Evolutionary conservation across 2,888 invertebrate genomes (phyloP).

Genomic region (Idaea aversata): DNA sequence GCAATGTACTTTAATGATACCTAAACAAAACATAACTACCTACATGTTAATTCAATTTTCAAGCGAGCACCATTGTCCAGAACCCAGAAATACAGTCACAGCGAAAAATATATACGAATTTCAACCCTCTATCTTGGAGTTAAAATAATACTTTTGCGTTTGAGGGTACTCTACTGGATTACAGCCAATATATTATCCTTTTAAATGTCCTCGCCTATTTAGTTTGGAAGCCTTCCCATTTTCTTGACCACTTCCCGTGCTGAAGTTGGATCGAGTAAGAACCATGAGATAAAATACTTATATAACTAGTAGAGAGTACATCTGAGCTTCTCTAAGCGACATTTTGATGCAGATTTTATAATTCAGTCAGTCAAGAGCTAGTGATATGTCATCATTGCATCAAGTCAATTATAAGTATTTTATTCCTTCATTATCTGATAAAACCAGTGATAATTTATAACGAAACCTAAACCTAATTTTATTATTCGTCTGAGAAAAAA

Average conservation of each 20-base stretch:
- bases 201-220: conserved; percentile 30
- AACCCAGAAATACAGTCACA: neutral
- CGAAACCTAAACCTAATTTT: too few relatives aligned
- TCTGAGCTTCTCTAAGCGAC: neutral
- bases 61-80: neutral
- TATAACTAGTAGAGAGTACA: neutral
- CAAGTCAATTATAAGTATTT: too few relatives aligned
- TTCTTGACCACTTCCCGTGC: conserved; percentile 21
- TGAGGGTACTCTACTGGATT: conserved; percentile 17
- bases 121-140: neutral
- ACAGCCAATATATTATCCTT: conserved; percentile 33
- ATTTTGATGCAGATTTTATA: too few relatives aligned
- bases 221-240: conserved; percentile 31
- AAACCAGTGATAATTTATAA: too few relatives aligned
- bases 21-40: neutral
- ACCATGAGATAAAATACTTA: neutral
- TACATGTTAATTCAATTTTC: neutral
- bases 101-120: neutral
- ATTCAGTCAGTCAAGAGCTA: too few relatives aligned
- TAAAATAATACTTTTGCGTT: conserved; percentile 1
- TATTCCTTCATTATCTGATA: too few relatives aligned
- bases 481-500: too few relatives aligned
- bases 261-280: neutral
- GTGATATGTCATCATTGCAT: too few relatives aligned
- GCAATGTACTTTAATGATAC: neutral